Evolutionary conservation across 92 coral and sea anemone genomes (phyloP).

Genomic region (Porites divaricata): DNA sequence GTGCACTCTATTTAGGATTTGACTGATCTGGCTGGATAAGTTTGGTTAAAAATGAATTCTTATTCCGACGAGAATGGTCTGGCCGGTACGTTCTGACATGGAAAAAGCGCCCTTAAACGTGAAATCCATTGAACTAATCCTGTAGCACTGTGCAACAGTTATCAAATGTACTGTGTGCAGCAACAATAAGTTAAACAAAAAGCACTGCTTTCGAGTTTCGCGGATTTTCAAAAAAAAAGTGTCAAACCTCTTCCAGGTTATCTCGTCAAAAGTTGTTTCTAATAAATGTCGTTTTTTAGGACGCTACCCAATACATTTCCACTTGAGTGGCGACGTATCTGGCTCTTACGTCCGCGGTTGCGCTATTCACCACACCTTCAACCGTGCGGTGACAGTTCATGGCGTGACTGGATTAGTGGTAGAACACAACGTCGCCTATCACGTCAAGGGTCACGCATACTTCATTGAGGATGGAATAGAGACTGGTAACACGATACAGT

Average conservation of each 20-base stretch:
- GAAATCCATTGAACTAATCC: too few species aligned
- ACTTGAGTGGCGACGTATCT: constrained; percentile 87
- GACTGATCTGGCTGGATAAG: too few species aligned
- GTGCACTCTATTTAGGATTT: too few species aligned
- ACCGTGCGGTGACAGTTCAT: constrained; percentile 95
- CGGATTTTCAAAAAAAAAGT: too few species aligned
- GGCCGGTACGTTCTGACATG: too few species aligned
- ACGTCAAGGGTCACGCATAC: constrained; percentile 92
- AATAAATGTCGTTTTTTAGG: constrained; percentile 37
- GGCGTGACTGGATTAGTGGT: constrained; percentile 87
- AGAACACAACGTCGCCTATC: constrained; percentile 89
- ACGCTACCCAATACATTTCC: constrained; percentile 96
- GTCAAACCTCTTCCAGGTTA: background rate
- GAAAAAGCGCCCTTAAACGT: too few species aligned
- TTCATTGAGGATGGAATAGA: constrained; percentile 96
- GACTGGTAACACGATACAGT: constrained; percentile 90
- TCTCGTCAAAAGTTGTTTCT: background rate
- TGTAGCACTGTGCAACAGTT: too few species aligned
- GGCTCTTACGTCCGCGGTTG: constrained; percentile 98
- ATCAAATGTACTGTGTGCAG: too few species aligned
- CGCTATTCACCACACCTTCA: constrained; percentile 89
- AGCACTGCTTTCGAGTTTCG: too few species aligned
- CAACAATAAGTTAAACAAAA: too few species aligned
- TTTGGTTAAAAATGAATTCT: too few species aligned
- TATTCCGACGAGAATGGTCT: too few species aligned